phyloP scores from a whole-genome alignment of 2,113 vertebrate genomes.

The Epinephelus cyanopodus region DNA sequence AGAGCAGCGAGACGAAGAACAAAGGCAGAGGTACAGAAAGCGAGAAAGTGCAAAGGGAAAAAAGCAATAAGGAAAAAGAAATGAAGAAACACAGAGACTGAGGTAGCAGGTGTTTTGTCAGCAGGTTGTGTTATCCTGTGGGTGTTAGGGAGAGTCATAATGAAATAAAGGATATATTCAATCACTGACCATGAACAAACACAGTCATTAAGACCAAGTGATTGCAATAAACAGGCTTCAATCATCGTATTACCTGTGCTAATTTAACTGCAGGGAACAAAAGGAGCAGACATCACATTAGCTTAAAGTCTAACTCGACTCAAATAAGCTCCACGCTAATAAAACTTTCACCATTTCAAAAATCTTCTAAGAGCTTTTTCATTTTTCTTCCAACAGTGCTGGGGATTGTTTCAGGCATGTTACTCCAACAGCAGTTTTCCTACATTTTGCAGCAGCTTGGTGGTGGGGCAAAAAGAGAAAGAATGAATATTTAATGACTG shows the following conservation, averaged over 20 bases:
- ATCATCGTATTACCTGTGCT: slow-evolving; percentile 64
- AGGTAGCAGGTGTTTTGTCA: slow-evolving; percentile 36
- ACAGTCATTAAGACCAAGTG: slow-evolving; percentile 71
- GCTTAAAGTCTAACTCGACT: slow-evolving; percentile 22
- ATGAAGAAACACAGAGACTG: not conserved
- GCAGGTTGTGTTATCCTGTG: slow-evolving; percentile 45
- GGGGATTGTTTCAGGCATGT: not conserved
- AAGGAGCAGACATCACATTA: slow-evolving; percentile 51
- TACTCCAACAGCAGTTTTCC: not conserved
- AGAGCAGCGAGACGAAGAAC: slow-evolving; percentile 7
- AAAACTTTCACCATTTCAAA: slow-evolving; percentile 33
- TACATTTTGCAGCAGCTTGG: not conserved
- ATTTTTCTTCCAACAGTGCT: not conserved
- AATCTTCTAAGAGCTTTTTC: slow-evolving; percentile 15
- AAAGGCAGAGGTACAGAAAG: slow-evolving; percentile 22
- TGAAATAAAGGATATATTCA: slow-evolving; percentile 69
- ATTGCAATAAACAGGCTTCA: slow-evolving; percentile 64
- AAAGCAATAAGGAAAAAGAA: slow-evolving; percentile 4
- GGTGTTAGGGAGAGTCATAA: slow-evolving; percentile 51
- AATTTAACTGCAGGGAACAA: slow-evolving; percentile 67
- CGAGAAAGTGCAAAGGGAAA: slow-evolving; percentile 6
- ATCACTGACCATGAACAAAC: slow-evolving; percentile 70
- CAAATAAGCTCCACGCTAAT: slow-evolving; percentile 14
- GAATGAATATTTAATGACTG: slow-evolving; percentile 33
- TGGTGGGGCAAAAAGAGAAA: not conserved